Evolutionary conservation across 2,113 vertebrate genomes (phyloP).

Genomic region (Leptosomus discolor): DNA sequence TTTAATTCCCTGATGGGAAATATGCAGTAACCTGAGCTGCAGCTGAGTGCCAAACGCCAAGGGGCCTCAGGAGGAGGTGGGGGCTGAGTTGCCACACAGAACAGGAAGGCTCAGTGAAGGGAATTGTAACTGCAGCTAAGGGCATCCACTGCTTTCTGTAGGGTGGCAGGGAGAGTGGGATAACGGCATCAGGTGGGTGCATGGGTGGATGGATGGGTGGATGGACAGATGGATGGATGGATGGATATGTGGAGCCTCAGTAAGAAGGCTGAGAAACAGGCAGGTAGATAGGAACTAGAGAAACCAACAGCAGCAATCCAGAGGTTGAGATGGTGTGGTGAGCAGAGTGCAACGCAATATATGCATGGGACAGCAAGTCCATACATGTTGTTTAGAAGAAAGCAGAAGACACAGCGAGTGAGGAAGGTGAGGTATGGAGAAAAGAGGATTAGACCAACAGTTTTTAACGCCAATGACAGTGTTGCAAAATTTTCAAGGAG

Average conservation of each 20-base stretch:
- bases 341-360: not conserved
- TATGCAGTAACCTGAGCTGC: not conserved
- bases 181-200: rapidly evolving
- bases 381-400: not conserved
- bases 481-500: not conserved
- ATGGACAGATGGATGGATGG: not conserved
- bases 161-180: not conserved
- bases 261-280: not conserved
- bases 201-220: not conserved
- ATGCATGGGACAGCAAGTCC: not conserved
- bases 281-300: not conserved
- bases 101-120: rapidly evolving
- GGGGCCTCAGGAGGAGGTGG: not conserved
- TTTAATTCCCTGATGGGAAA: slow-evolving; percentile 9
- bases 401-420: not conserved
- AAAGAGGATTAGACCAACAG: not conserved
- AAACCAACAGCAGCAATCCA: not conserved
- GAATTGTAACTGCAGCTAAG: not conserved
- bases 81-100: not conserved
- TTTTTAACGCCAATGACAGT: not conserved
- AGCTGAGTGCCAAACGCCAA: not conserved
- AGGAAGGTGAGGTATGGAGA: not conserved
- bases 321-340: not conserved
- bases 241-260: not conserved
- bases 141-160: not conserved